A percentile compares a stretch with the other conserved stretches of the same genome.
Conservation (phyloP, 2,113 vertebrate species). For the Pionites leucogaster region DNA sequence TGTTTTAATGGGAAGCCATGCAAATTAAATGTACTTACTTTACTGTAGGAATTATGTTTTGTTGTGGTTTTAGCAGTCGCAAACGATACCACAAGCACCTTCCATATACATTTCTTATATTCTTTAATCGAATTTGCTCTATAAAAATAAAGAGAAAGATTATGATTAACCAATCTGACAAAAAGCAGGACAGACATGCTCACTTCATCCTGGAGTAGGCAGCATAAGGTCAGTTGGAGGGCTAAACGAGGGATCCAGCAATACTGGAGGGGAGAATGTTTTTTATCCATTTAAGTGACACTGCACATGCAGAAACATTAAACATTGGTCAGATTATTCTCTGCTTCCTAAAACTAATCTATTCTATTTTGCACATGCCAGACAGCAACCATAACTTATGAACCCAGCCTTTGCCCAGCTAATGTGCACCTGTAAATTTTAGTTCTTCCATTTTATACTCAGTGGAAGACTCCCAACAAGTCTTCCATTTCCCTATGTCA, state of each 20-base stretch:
- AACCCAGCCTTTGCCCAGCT: background rate
- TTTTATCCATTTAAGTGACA: background rate
- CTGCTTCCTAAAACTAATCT: background rate
- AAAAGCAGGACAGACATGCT: background rate
- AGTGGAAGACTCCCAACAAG: background rate
- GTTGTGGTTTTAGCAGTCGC: conserved; percentile 91
- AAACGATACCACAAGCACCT: conserved; percentile 97
- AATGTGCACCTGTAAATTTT: background rate
- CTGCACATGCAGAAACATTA: background rate
- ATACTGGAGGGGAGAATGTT: background rate
- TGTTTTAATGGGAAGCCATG: background rate
- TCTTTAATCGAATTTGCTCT: conserved; percentile 97
- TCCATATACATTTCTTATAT: conserved; percentile 92
- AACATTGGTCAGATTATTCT: background rate
- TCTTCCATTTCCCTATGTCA: background rate
- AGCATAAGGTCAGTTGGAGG: background rate
- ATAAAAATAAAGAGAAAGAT: conserved; percentile 14
- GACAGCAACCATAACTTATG: background rate
- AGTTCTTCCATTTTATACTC: background rate
- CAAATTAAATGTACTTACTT: conserved; percentile 83
- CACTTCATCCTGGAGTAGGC: background rate
- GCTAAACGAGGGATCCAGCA: background rate
- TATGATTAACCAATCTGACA: background rate
- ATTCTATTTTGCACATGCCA: background rate
- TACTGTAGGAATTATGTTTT: conserved; percentile 91